Base-by-base conservation (phyloP, 2,888 invertebrate species). In the Dryobotodes eremita region DNA sequence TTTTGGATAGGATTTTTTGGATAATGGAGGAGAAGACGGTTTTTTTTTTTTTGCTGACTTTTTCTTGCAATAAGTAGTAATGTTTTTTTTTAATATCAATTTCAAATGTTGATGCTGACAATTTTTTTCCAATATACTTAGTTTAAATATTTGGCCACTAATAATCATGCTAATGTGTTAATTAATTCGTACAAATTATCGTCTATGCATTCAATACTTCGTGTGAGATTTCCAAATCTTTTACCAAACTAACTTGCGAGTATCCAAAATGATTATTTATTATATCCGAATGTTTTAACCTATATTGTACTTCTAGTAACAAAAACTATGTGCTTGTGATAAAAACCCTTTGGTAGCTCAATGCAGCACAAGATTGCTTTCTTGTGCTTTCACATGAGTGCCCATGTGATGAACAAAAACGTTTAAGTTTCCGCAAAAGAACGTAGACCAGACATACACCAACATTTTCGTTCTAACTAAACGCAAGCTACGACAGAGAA, bases 391-490 rank as follows among this genome's bases (percentile, higher is more conserved):
- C 75, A 61, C 50, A 61, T 55, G 70, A 82, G 31, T 65, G 62
- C 15, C 10, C 57, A 36, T 46, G 55, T 85, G 66, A 85, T 62
- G 80, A 80, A 73, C 82, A 85, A 61, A 75, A 87, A 70, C 81
- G 62, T 81, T 88, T 77, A 84, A 73, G 75, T 79, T 64, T 69
- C 57, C 26, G 31, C 64, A 77, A 82, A 86, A 86, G 66, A 87
- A 81, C 81, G 71, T 69, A 62, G 42, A 81, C 73, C 57, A 64
- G 61, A 77, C 68, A 42, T 61, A 69, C 55, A 74, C 46, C 74
- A 86, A 73, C 70, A 57, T 68, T 69, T 62, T 31, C 55, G n/a
- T 69, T 80, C n/a, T 48, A 86, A 78, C 42, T 66, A 75, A 86
- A 83, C 11, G 77, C 70, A 74, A 86, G n/a, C 68, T 26, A 68